Percentiles rank a stretch among this genome's conserved stretches.
These are phyloP conservation scores for Drosophila mayaguana DNA, from an alignment of 2,888 invertebrate genomes.

Conservation along the genomic window DNA sequence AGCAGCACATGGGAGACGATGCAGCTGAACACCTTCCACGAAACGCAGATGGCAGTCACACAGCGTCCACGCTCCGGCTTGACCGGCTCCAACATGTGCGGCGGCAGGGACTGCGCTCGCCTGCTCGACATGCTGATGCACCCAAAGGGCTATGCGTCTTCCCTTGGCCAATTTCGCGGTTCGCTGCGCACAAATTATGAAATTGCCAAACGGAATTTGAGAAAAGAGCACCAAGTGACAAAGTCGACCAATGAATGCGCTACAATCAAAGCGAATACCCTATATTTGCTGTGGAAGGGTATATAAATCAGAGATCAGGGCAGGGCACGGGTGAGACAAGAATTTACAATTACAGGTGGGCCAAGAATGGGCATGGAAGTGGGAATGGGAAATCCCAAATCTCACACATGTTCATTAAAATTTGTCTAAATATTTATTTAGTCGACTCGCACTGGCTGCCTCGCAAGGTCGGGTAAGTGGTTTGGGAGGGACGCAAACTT, in stretches of 20 bases:
- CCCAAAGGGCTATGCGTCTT: conserved; percentile 23
- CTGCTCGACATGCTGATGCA: conserved; percentile 78
- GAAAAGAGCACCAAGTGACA: neutral
- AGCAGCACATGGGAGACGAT: conserved; percentile 95
- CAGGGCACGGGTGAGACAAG: conserved; percentile 1
- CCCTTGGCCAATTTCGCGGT: conserved; percentile 63
- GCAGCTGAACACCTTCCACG: conserved; percentile 93
- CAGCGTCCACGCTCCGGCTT: conserved; percentile 83
- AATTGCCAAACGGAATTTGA: conserved; percentile 14
- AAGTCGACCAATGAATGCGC: conserved; percentile 22
- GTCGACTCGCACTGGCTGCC: conserved; percentile 31
- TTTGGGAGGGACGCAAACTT: neutral
- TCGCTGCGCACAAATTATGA: conserved; percentile 53
- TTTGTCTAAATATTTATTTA: conserved; percentile 75
- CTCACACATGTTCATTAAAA: conserved; percentile 41
- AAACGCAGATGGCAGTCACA: conserved; percentile 84
- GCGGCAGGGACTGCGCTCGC: conserved; percentile 83
- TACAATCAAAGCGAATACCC: neutral
- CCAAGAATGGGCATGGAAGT: conserved; percentile 5
- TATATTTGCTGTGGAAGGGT: no score
- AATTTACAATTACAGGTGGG: conserved; percentile 25
- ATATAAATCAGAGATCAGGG: neutral
- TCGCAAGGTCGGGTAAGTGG: conserved; percentile 60
- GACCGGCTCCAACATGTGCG: conserved; percentile 78
- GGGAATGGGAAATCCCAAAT: conserved; percentile 30